Percentiles rank a stretch among this genome's conserved stretches.
Evolutionary conservation across 2,113 vertebrate species (phyloP).

Genomic region (Ranitomeya imitator): DNA sequence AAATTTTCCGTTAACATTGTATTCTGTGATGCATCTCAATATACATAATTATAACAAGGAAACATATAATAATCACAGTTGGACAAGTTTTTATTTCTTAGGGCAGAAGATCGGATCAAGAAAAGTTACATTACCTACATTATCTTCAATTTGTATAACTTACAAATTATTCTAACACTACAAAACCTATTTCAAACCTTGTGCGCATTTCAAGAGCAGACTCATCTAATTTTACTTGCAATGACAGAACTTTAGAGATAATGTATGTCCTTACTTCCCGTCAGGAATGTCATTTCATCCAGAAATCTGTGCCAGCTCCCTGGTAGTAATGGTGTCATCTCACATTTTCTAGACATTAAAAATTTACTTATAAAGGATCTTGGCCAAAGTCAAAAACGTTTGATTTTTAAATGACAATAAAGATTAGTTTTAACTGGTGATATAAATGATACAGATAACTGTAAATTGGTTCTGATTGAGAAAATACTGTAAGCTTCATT

Average conservation of each 20-base stretch:
- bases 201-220: not conserved
- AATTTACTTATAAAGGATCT: constrained; percentile 39
- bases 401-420: not conserved
- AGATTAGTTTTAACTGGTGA: constrained; percentile 38
- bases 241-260: constrained; percentile 69
- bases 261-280: constrained; percentile 66
- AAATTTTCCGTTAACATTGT: not conserved
- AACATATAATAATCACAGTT: not conserved
- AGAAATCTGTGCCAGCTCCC: constrained; percentile 63
- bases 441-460: constrained; percentile 18
- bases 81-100: not conserved
- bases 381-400: constrained; percentile 15
- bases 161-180: not conserved
- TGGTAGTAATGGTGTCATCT: constrained; percentile 66
- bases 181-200: not conserved
- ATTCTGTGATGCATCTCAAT: not conserved
- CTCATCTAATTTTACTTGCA: constrained; percentile 63
- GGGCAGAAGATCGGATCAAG: not conserved
- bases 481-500: not conserved
- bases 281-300: constrained; percentile 71
- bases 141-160: constrained; percentile 50
- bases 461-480: not conserved
- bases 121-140: not conserved
- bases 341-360: constrained; percentile 69
- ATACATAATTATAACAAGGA: not conserved